These are phyloP conservation scores for Erythrocercus mccallii DNA, from an alignment of 2,113 vertebrate genomes.

Conservation along the genomic window DNA sequence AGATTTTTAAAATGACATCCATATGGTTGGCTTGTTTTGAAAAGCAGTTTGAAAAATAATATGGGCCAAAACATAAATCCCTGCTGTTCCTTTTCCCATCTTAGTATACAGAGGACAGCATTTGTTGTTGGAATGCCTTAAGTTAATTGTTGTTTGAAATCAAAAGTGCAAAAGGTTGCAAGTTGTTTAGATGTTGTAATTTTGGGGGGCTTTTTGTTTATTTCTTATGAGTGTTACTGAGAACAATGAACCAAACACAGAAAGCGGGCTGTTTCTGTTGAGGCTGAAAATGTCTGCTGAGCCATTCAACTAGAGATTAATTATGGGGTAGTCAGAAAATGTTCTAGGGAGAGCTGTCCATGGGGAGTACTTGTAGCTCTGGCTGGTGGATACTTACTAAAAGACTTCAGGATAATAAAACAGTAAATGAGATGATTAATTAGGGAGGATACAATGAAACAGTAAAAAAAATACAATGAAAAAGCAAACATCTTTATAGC, in stretches of 20 bases:
- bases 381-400: not conserved
- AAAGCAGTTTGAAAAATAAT: constrained; percentile 6
- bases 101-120: not conserved
- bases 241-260: not conserved
- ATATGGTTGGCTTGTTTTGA: constrained; percentile 21
- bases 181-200: not conserved
- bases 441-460: not conserved
- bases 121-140: not conserved
- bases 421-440: not conserved
- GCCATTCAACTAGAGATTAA: not conserved
- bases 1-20: not conserved
- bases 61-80: not conserved
- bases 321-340: not conserved
- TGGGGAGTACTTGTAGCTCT: not conserved
- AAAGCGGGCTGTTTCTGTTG: not conserved
- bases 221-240: not conserved
- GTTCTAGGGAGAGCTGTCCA: not conserved
- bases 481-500: not conserved
- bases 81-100: not conserved
- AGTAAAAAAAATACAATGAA: not conserved
- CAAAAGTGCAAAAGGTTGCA: not conserved
- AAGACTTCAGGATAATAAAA: not conserved
- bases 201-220: not conserved
- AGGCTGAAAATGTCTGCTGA: not conserved
- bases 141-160: not conserved